Evolutionary conservation across 2,797 vertebrate genomes (phyloP).

Genomic region (Diglossa cyanea): DNA sequence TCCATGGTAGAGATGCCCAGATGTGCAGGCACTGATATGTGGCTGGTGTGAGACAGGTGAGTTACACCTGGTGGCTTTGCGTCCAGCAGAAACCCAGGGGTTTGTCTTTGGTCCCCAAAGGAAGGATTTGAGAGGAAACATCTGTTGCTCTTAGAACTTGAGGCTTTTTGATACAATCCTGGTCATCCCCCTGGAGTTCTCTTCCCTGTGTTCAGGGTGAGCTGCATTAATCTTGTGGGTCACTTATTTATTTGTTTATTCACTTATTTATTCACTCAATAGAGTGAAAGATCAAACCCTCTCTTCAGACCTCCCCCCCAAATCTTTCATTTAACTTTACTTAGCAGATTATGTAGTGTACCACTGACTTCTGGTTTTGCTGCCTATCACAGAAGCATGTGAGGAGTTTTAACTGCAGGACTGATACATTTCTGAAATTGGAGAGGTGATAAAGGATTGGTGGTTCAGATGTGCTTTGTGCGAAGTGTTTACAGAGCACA

Average conservation of each 20-base stretch:
- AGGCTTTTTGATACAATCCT: background rate
- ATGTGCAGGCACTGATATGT: background rate
- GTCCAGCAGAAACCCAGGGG: background rate
- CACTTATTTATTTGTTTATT: background rate
- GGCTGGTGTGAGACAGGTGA: background rate
- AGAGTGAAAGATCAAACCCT: background rate
- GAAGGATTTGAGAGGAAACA: background rate
- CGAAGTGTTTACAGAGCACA: background rate
- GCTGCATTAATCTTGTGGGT: background rate
- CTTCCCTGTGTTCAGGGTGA: background rate
- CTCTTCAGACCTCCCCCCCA: background rate
- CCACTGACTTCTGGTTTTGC: background rate
- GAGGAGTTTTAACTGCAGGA: background rate
- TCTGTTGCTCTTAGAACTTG: background rate
- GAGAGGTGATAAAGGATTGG: background rate
- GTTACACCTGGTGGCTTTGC: background rate
- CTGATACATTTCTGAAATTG: background rate
- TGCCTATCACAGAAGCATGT: fast-evolving
- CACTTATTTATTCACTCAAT: too few relatives aligned
- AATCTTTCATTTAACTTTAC: background rate
- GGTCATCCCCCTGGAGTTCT: background rate
- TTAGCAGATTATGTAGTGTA: background rate
- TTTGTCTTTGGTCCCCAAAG: background rate
- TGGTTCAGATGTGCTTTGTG: background rate
- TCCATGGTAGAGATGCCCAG: background rate